A percentile compares a stretch with the other conserved stretches of the same genome.
These are phyloP conservation scores for Heliconius cydno DNA, from an alignment of 2,888 invertebrate species.

Conservation along the genomic window DNA sequence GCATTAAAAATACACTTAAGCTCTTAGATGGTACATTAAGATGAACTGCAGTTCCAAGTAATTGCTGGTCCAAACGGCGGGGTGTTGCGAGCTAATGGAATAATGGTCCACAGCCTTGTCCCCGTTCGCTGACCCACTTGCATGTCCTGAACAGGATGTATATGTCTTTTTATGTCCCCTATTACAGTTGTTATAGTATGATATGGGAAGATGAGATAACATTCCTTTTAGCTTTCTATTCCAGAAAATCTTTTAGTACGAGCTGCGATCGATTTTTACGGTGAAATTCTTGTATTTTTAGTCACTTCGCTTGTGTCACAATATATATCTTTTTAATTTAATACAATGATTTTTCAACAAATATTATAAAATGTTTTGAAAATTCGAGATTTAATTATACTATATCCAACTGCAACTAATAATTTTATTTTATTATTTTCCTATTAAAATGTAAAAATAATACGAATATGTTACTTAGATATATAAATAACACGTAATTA, in stretches of 20 bases:
- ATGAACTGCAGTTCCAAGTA: slow-evolving; percentile 32
- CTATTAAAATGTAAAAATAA: background rate
- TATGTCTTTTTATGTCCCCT: slow-evolving; percentile 56
- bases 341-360: background rate
- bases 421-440: background rate
- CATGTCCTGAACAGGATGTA: slow-evolving; percentile 68
- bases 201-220: slow-evolving; percentile 30
- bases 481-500: slow-evolving; percentile 3
- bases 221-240: slow-evolving; percentile 4
- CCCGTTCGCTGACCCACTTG: slow-evolving; percentile 73
- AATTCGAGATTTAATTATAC: background rate
- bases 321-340: background rate
- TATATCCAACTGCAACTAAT: background rate
- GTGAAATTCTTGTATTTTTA: background rate
- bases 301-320: background rate
- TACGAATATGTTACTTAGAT: background rate
- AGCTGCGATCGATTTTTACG: background rate
- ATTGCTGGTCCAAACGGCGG: slow-evolving; percentile 48
- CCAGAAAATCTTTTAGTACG: background rate
- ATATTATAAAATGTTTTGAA: background rate
- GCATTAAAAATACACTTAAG: background rate
- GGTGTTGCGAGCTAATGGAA: slow-evolving; percentile 69
- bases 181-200: slow-evolving; percentile 28
- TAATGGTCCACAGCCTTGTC: slow-evolving; percentile 78
- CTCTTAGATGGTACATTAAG: background rate